Evolutionary conservation across 2,113 vertebrate species (phyloP).

Genomic region (Shinisaurus crocodilurus): DNA sequence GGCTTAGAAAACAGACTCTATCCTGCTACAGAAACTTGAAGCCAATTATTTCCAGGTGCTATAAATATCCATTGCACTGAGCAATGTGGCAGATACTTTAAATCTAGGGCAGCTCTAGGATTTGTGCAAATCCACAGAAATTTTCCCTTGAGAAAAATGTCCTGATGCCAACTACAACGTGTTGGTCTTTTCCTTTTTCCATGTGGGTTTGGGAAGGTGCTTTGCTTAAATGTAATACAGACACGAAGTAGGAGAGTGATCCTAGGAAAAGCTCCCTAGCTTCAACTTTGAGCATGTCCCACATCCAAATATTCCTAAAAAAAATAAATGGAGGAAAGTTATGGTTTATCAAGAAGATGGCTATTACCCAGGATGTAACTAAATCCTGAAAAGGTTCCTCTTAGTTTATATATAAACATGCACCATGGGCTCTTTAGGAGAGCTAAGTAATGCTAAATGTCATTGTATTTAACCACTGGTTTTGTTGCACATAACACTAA

Average conservation of each 20-base stretch:
- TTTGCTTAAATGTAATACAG: neutral
- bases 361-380: too few relatives aligned
- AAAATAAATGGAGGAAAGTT: neutral
- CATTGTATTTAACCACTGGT: neutral
- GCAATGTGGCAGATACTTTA: neutral
- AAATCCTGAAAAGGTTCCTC: neutral
- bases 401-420: neutral
- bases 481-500: too few relatives aligned
- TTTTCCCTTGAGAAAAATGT: neutral
- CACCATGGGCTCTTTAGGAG: neutral
- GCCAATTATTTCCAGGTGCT: conserved; percentile 16
- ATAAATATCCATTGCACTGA: conserved; percentile 26
- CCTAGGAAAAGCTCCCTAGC: neutral
- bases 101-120: neutral
- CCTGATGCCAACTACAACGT: neutral
- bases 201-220: neutral
- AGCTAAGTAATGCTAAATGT: neutral
- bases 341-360: neutral
- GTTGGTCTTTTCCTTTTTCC: neutral
- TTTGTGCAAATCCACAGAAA: neutral
- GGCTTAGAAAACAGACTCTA: neutral
- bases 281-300: neutral
- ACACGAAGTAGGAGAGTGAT: neutral
- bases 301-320: conserved; percentile 10
- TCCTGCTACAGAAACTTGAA: conserved; percentile 9